Percentiles rank a stretch among this genome's conserved stretches.
Evolutionary conservation across 2,888 invertebrate genomes (phyloP).

Genomic region (Pollenia amentaria): DNA sequence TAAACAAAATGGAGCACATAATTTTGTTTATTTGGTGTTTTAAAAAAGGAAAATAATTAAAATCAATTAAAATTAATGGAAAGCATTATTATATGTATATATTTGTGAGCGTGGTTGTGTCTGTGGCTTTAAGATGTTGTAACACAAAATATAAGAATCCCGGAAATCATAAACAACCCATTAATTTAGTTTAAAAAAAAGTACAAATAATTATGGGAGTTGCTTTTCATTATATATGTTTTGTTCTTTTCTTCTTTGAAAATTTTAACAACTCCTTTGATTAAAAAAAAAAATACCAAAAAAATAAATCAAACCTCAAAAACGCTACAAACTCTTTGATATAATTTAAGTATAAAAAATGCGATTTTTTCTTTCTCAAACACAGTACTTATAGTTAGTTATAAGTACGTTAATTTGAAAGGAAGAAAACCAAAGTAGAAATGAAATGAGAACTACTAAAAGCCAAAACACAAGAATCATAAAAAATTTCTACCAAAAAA

Average conservation of each 20-base stretch:
- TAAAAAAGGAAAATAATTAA: slow-evolving; percentile 58
- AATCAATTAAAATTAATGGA: slow-evolving; percentile 70
- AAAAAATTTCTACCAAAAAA: slow-evolving; percentile 27
- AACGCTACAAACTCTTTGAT: slow-evolving; percentile 54
- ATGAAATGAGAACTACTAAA: slow-evolving; percentile 33
- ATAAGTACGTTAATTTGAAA: slow-evolving; percentile 55
- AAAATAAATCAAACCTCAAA: slow-evolving; percentile 1
- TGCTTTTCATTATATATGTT: slow-evolving; percentile 13
- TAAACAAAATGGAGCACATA: slow-evolving; percentile 50
- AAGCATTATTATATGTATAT: slow-evolving; percentile 2
- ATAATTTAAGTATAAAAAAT: slow-evolving; percentile 43
- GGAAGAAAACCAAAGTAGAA: slow-evolving; percentile 27
- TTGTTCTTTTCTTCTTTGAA: not conserved
- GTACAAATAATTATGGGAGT: slow-evolving; percentile 42
- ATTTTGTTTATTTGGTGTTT: slow-evolving; percentile 48
- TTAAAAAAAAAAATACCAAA: slow-evolving; percentile 13
- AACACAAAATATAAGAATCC: slow-evolving; percentile 41
- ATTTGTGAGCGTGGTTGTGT: not conserved
- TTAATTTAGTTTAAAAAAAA: slow-evolving; percentile 43
- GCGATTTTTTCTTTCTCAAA: slow-evolving; percentile 24
- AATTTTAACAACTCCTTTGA: slow-evolving; percentile 43
- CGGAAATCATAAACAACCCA: slow-evolving; percentile 58
- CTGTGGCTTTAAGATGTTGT: not conserved
- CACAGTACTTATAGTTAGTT: slow-evolving; percentile 63
- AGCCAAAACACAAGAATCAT: slow-evolving; percentile 23